Percentiles rank a stretch among this genome's conserved stretches.
phyloP scores from a whole-genome alignment of 2,888 invertebrate species.

The Melolontha melolontha region DNA sequence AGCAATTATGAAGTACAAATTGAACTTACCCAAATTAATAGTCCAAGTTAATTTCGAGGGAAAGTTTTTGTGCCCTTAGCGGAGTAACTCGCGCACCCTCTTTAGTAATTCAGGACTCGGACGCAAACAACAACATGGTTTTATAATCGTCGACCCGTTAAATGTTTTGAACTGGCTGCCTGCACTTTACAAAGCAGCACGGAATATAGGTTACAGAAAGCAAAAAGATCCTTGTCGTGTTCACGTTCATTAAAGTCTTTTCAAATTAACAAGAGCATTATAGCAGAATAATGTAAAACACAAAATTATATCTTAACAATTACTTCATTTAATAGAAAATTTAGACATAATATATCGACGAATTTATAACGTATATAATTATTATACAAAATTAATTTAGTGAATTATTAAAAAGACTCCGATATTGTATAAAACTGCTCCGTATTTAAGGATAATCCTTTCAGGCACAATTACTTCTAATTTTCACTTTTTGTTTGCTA shows the following conservation, averaged over 20 bases:
- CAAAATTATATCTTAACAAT: not conserved
- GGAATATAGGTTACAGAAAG: not conserved
- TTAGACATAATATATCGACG: too few relatives aligned
- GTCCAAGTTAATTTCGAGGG: constrained; percentile 16
- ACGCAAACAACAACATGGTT: constrained; percentile 8
- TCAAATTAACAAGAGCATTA: constrained; percentile 4
- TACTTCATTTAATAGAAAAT: too few relatives aligned
- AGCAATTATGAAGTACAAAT: constrained; percentile 15
- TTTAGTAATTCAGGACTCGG: constrained; percentile 17
- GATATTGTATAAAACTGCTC: too few relatives aligned
- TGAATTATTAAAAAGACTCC: too few relatives aligned
- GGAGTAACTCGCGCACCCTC: not conserved
- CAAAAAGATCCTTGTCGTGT: not conserved
- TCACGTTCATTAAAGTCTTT: constrained; percentile 1
- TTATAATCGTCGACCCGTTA: constrained; percentile 23
- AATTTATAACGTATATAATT: too few relatives aligned
- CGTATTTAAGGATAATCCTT: too few relatives aligned
- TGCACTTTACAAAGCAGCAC: constrained; percentile 11
- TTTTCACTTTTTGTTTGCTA: too few relatives aligned
- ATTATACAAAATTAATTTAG: too few relatives aligned
- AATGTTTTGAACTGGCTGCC: constrained; percentile 15
- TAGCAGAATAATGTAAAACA: not conserved
- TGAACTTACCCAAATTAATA: constrained; percentile 19
- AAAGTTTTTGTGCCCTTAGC: constrained; percentile 4
- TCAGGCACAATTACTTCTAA: too few relatives aligned